Evolutionary conservation across 2,888 invertebrate species (phyloP).

Genomic region (Pogonocherus hispidulus): DNA sequence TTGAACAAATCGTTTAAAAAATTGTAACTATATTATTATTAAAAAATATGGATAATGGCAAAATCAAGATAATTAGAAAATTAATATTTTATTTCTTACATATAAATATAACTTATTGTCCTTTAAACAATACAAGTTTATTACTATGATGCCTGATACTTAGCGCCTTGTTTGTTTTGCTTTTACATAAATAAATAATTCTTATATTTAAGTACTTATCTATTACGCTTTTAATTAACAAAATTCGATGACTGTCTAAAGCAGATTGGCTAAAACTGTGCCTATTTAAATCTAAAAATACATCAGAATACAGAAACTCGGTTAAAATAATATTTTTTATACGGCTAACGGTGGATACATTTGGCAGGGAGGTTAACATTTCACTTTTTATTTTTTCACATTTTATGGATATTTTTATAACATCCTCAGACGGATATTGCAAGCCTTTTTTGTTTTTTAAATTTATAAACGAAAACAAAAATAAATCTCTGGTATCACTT

Average conservation of each 20-base stretch:
- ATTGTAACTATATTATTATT: too few relatives aligned
- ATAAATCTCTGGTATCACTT: neutral
- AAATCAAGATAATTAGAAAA: too few relatives aligned
- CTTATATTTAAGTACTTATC: neutral
- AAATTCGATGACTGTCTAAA: neutral
- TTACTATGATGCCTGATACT: neutral
- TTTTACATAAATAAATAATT: neutral
- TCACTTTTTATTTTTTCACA: neutral
- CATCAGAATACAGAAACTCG: neutral
- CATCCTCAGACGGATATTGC: constrained; percentile 2
- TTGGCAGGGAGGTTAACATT: neutral
- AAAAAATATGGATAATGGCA: too few relatives aligned
- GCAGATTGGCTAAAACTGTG: neutral
- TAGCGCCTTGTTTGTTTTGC: neutral
- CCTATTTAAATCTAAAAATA: neutral
- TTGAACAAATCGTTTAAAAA: too few relatives aligned
- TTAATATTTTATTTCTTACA: too few relatives aligned
- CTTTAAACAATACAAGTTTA: too few relatives aligned
- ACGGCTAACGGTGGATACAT: neutral
- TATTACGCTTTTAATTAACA: neutral
- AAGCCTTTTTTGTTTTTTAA: neutral
- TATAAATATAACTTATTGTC: too few relatives aligned
- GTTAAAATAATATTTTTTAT: neutral
- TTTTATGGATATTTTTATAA: neutral
- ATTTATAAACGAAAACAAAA: constrained; percentile 2